Conservation (phyloP, 1,140 invertebrate species). For the Anoplolepis gracilipes region DNA sequence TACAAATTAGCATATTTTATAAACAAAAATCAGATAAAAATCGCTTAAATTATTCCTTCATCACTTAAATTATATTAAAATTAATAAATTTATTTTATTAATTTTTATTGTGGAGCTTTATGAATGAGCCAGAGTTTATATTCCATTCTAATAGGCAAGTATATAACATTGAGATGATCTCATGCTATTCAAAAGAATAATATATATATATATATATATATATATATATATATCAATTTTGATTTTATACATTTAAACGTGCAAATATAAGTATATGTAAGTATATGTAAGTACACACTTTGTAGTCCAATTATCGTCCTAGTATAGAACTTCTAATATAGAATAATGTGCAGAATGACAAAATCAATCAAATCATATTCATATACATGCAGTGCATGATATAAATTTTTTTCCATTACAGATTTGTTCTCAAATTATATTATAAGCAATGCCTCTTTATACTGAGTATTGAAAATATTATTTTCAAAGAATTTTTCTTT, state of each 20-base stretch:
- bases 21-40: conserved; percentile 56
- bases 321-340: conserved; percentile 9
- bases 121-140: conserved; percentile 70
- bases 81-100: background rate
- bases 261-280: conserved; percentile 14
- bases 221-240: conserved; percentile 19
- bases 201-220: too few relatives aligned
- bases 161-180: conserved; percentile 5
- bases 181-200: conserved; percentile 15
- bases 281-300: too few relatives aligned
- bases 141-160: conserved; percentile 51
- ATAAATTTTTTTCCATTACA: background rate
- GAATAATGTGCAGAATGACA: conserved; percentile 31
- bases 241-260: conserved; percentile 46
- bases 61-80: too few relatives aligned
- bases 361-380: background rate
- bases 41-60: conserved; percentile 23
- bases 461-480: background rate
- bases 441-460: background rate
- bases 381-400: background rate
- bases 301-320: background rate
- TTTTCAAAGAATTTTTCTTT: background rate
- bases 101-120: conserved; percentile 58
- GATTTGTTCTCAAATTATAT: conserved; percentile 1
- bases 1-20: conserved; percentile 7